phyloP scores from a whole-genome alignment of 2,797 vertebrate species.

The Clarias fuscus region DNA sequence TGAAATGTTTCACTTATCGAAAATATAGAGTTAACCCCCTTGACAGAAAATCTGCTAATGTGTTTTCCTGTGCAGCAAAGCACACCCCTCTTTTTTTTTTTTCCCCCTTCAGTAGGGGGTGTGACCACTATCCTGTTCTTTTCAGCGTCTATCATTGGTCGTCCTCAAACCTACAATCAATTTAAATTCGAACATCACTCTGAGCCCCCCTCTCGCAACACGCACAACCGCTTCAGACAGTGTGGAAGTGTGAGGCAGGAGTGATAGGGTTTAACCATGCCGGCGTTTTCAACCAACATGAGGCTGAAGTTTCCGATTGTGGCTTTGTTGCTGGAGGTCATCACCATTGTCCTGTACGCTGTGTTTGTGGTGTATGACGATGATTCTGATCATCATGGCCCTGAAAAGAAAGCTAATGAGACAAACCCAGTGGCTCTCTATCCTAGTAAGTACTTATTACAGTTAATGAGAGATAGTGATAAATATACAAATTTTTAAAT shows the following conservation, averaged over 20 bases:
- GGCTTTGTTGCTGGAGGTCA: constrained; percentile 81
- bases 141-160: constrained; percentile 70
- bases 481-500: neutral
- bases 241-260: constrained; percentile 19
- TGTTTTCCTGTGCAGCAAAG: constrained; percentile 3
- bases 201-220: constrained; percentile 57
- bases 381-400: neutral
- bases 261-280: constrained; percentile 62
- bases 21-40: too few relatives aligned
- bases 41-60: constrained; percentile 6
- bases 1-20: neutral
- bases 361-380: constrained; percentile 81
- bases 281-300: constrained; percentile 85
- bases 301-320: constrained; percentile 84
- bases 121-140: constrained; percentile 59
- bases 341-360: constrained; percentile 83
- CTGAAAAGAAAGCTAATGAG: constrained; percentile 44
- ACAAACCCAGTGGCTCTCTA: constrained; percentile 70
- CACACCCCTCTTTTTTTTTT: constrained; percentile 54
- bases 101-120: constrained; percentile 58
- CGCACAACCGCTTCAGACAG: constrained; percentile 17
- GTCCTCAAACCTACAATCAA: constrained; percentile 58
- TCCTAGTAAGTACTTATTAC: constrained; percentile 81
- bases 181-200: constrained; percentile 67
- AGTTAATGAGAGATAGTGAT: neutral